Evolutionary conservation across 2,888 invertebrate genomes (phyloP).

Genomic region (Metellina segmentata): DNA sequence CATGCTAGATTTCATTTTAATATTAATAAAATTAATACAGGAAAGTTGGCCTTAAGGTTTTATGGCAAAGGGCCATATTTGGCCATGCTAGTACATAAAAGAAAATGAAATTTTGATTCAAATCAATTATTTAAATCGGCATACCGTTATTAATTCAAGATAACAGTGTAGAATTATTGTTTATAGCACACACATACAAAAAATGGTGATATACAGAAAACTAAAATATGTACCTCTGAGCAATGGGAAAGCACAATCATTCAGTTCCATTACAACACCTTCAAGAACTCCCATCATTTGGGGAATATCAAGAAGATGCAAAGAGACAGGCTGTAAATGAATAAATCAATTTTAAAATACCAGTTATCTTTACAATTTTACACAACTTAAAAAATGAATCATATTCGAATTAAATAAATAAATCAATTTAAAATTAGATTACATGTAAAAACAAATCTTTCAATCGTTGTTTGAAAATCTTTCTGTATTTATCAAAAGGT

Average conservation of each 20-base stretch:
- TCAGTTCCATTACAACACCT: constrained; percentile 98
- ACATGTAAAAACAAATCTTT: not conserved
- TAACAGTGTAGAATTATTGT: not conserved
- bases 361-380: not conserved
- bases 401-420: not conserved
- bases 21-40: no score
- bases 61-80: no score
- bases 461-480: no score
- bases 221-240: constrained; percentile 85
- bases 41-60: no score
- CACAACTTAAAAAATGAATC: not conserved
- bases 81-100: no score
- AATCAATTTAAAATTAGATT: not conserved
- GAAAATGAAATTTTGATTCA: no score
- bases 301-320: constrained; percentile 96
- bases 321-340: constrained; percentile 85
- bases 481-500: no score
- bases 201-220: not conserved
- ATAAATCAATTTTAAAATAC: not conserved
- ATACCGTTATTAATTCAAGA: not conserved
- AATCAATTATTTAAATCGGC: no score
- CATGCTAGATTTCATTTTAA: no score
- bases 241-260: constrained; percentile 96
- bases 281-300: constrained; percentile 98
- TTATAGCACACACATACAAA: not conserved